A percentile compares a stretch with the other conserved stretches of the same genome.
Conservation (phyloP, 2,888 invertebrate genomes). For the Prenolepis imparis region DNA sequence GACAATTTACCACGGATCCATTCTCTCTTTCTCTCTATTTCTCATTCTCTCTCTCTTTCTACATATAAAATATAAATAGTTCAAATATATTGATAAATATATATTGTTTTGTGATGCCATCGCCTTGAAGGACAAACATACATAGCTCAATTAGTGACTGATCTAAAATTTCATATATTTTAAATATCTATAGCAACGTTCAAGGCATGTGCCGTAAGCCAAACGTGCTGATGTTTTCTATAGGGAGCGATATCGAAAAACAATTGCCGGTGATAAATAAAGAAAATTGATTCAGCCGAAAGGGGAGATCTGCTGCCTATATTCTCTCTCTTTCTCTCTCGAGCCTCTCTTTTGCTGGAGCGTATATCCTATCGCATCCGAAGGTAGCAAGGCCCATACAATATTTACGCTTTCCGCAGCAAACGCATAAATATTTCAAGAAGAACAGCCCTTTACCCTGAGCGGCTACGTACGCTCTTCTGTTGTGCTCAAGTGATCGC, state of each 20-base stretch:
- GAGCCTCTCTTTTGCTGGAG: constrained; percentile 58
- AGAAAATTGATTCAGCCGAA: constrained; percentile 73
- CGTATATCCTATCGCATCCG: constrained; percentile 58
- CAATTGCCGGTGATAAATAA: constrained; percentile 77
- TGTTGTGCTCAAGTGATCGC: constrained; percentile 56
- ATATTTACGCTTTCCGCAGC: constrained; percentile 79
- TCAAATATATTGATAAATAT: neutral
- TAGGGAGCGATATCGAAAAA: constrained; percentile 72
- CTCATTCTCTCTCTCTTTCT: neutral
- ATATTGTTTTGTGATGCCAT: neutral
- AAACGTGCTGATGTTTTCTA: constrained; percentile 60
- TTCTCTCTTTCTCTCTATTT: neutral
- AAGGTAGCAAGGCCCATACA: constrained; percentile 71
- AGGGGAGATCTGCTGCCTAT: constrained; percentile 60
- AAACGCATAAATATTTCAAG: constrained; percentile 81
- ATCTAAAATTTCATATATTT: constrained; percentile 38
- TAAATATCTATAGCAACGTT: constrained; percentile 46
- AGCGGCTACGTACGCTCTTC: constrained; percentile 48
- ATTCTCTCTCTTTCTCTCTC: constrained; percentile 10
- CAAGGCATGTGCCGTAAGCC: constrained; percentile 56
- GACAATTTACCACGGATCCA: neutral
- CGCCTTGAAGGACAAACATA: neutral
- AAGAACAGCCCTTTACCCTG: constrained; percentile 71
- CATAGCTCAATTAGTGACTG: constrained; percentile 1
- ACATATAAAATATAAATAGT: constrained; percentile 15